phyloP scores from a whole-genome alignment of 1,140 invertebrate species.

The Drosophila watanabei region DNA sequence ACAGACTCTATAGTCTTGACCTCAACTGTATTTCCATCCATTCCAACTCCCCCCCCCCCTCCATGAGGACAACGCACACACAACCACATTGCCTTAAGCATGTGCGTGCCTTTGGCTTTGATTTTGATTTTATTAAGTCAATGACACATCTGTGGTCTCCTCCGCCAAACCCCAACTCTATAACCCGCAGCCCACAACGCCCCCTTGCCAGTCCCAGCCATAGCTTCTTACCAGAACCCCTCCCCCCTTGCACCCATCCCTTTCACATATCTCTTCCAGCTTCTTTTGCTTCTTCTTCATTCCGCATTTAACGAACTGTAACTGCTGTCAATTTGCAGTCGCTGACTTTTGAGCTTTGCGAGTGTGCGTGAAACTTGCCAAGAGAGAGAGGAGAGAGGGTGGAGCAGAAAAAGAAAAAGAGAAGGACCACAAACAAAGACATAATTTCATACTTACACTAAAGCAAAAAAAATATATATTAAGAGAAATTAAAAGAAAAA shows the following conservation, averaged over 20 bases:
- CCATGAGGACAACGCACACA: not conserved
- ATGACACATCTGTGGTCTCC: conserved; percentile 82
- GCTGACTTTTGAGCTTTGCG: conserved; percentile 75
- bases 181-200: not conserved
- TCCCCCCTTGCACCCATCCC: not conserved
- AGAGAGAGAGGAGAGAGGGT: not conserved
- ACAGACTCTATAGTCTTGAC: not conserved
- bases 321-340: conserved; percentile 84
- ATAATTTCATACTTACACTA: conserved; percentile 58
- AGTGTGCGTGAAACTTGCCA: conserved; percentile 4
- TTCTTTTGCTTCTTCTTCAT: conserved; percentile 39
- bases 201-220: not conserved
- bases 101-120: conserved; percentile 82
- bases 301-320: conserved; percentile 82
- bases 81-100: conserved; percentile 49
- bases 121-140: conserved; percentile 85
- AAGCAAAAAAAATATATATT: not conserved
- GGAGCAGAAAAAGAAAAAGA: not conserved
- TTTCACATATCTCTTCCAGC: conserved; percentile 16
- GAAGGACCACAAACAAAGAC: conserved; percentile 52
- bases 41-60: not conserved
- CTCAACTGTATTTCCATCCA: conserved; percentile 1
- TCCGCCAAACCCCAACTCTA: conserved; percentile 29
- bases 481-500: not conserved
- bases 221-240: no score